Percentiles rank a stretch among this genome's conserved stretches.
These are phyloP conservation scores for Argyresthia albistria DNA, from an alignment of 2,888 invertebrate genomes.

Conservation along the genomic window DNA sequence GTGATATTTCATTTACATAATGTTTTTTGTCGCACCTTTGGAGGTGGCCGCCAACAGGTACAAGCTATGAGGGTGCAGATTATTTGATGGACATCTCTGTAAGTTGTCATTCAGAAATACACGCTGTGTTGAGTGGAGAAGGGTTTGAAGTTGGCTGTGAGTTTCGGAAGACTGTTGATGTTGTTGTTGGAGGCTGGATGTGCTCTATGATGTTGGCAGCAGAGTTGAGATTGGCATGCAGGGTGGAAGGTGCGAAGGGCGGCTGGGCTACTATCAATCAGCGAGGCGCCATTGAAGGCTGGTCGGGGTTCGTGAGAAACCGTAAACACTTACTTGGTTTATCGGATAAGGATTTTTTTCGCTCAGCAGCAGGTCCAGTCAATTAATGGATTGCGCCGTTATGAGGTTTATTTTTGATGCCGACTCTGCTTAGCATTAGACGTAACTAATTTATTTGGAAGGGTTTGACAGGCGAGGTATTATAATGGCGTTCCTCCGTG, in stretches of 20 bases:
- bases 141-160: conserved; percentile 17
- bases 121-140: conserved; percentile 14
- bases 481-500: conserved; percentile 35
- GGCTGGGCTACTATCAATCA: conserved; percentile 65
- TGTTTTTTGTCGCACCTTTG: conserved; percentile 63
- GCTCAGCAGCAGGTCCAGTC: conserved; percentile 62
- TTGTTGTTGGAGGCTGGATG: not conserved
- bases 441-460: conserved; percentile 57
- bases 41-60: conserved; percentile 69
- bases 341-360: conserved; percentile 66
- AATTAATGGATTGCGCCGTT: conserved; percentile 69
- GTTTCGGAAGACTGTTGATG: conserved; percentile 8
- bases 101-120: conserved; percentile 8
- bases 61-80: conserved; percentile 68
- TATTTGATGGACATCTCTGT: conserved; percentile 55
- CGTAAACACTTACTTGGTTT: conserved; percentile 70
- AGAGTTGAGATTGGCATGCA: not conserved
- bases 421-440: conserved; percentile 50
- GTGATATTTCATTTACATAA: conserved; percentile 66
- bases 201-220: not conserved
- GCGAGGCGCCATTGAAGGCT: conserved; percentile 71
- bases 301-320: conserved; percentile 66
- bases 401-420: conserved; percentile 61
- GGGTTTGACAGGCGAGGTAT: conserved; percentile 55
- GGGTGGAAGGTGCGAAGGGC: conserved; percentile 25